phyloP scores from a whole-genome alignment of 2,113 vertebrate species.

The Nettapus auritus region DNA sequence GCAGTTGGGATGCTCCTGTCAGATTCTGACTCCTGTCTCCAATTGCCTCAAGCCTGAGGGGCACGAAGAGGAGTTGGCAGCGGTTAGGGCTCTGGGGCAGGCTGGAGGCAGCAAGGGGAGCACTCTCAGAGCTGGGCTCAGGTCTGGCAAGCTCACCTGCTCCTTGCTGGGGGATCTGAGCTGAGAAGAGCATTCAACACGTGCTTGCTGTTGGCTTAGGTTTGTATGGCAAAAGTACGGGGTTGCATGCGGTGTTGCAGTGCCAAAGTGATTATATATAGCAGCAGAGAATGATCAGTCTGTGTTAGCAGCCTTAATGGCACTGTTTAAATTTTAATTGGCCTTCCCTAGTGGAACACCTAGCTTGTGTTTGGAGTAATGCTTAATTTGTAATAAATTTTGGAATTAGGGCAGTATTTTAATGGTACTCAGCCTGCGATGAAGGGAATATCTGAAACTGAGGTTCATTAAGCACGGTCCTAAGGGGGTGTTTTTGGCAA shows the following conservation, averaged over 20 bases:
- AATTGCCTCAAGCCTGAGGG: background rate
- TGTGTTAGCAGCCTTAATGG: background rate
- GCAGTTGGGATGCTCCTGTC: background rate
- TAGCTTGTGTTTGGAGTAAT: conserved; percentile 20
- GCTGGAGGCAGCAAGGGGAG: background rate
- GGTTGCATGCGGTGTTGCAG: rapidly evolving
- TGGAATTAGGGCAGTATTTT: background rate
- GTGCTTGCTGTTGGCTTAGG: background rate
- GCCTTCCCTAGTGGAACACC: background rate
- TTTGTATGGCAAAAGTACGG: background rate
- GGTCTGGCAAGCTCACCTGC: background rate
- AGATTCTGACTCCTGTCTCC: background rate
- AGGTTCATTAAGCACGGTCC: background rate
- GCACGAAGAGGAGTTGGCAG: background rate
- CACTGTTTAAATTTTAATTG: conserved; percentile 32
- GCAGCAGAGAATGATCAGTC: background rate
- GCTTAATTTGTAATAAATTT: conserved; percentile 29
- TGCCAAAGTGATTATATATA: background rate
- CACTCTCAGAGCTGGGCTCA: background rate
- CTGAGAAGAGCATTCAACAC: background rate
- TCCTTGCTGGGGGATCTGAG: background rate
- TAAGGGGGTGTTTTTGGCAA: background rate
- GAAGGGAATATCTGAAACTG: background rate
- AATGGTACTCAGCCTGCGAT: background rate
- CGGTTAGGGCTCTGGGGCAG: rapidly evolving